These are phyloP conservation scores for Phoeniculus purpureus DNA, from an alignment of 2,797 vertebrate species.

Conservation along the genomic window DNA sequence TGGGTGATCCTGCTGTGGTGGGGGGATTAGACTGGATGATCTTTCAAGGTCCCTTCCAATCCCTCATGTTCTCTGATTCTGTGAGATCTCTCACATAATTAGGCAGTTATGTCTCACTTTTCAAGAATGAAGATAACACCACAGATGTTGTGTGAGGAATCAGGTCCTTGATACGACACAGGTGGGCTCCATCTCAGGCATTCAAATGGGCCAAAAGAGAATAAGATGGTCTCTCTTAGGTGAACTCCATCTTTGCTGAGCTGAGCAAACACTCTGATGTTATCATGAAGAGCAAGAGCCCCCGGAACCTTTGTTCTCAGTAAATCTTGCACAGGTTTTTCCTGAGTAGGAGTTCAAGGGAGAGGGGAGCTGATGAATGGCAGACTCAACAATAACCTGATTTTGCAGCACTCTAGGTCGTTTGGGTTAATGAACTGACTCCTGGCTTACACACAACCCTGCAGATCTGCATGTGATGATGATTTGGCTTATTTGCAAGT, in stretches of 20 bases:
- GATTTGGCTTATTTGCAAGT: slow-evolving; percentile 19
- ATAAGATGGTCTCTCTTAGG: neutral
- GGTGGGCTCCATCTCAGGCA: neutral
- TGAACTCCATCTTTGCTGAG: neutral
- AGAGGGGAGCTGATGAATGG: slow-evolving; percentile 35
- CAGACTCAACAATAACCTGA: slow-evolving; percentile 29
- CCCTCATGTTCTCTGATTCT: neutral
- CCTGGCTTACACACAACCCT: neutral
- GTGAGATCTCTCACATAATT: neutral
- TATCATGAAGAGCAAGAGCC: neutral
- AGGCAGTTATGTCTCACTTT: neutral
- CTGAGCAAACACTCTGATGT: neutral
- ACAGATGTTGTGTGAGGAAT: neutral
- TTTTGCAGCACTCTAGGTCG: neutral
- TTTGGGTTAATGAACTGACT: slow-evolving; percentile 42
- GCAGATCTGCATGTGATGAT: neutral
- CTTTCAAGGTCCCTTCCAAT: too few relatives aligned
- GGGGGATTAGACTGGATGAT: too few relatives aligned
- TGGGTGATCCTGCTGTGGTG: too few relatives aligned
- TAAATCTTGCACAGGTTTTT: neutral
- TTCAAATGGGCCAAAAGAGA: neutral
- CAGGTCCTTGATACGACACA: neutral
- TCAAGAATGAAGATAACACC: neutral
- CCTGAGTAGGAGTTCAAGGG: neutral
- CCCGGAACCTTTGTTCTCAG: neutral